Percentiles rank a stretch among this genome's conserved stretches.
These are phyloP conservation scores for Gambusia holbrooki DNA, from an alignment of 2,113 vertebrate genomes.

Conservation along the genomic window DNA sequence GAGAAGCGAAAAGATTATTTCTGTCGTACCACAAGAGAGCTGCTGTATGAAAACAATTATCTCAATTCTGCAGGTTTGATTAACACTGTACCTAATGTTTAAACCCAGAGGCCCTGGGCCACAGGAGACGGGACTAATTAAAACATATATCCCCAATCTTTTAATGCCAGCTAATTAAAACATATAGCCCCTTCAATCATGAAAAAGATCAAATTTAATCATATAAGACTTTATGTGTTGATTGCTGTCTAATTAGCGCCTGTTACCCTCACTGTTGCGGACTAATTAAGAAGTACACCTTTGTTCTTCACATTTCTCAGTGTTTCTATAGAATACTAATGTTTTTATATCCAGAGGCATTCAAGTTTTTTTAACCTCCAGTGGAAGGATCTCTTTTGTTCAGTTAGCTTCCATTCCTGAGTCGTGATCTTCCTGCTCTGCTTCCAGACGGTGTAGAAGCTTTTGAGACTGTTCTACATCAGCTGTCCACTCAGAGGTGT, in stretches of 20 bases:
- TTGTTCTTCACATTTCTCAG: slow-evolving; percentile 24
- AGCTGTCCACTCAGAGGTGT: too few species aligned
- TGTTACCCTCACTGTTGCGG: slow-evolving; percentile 56
- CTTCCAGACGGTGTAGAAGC: too few species aligned
- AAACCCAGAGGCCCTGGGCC: slow-evolving; percentile 58
- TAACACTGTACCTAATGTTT: slow-evolving; percentile 68
- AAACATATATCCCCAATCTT: slow-evolving; percentile 71
- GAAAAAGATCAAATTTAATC: slow-evolving; percentile 68
- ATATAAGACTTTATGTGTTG: slow-evolving; percentile 53
- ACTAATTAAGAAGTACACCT: slow-evolving; percentile 69
- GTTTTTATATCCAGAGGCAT: slow-evolving; percentile 12
- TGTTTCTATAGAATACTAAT: slow-evolving; percentile 15
- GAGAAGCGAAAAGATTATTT: slow-evolving; percentile 57
- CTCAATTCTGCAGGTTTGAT: slow-evolving; percentile 74
- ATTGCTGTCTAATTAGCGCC: slow-evolving; percentile 67
- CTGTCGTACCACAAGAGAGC: slow-evolving; percentile 58
- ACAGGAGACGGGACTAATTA: slow-evolving; percentile 71
- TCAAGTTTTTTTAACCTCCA: not conserved
- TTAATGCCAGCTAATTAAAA: slow-evolving; percentile 72
- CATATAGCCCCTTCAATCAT: slow-evolving; percentile 70
- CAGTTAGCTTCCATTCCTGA: too few species aligned
- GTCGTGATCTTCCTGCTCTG: too few species aligned
- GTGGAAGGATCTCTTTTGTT: not conserved
- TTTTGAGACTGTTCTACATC: too few species aligned
- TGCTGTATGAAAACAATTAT: slow-evolving; percentile 73